A percentile compares a stretch with the other conserved stretches of the same genome.
These are phyloP conservation scores for Gasterosteus nipponicus DNA, from an alignment of 2,113 vertebrate genomes.

Conservation along the genomic window DNA sequence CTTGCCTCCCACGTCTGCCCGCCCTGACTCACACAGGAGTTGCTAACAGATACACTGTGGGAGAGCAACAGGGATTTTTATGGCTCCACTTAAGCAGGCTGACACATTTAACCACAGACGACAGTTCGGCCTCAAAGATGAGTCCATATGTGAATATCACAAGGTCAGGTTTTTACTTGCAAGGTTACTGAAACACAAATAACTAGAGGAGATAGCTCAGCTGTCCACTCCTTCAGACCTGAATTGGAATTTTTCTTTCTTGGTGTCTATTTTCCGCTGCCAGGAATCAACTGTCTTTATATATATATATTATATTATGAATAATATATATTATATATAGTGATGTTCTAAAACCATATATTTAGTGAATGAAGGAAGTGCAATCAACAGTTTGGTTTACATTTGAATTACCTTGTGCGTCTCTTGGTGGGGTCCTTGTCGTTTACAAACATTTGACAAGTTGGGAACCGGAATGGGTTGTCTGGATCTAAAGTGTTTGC, in stretches of 20 bases:
- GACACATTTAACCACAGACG: conserved; percentile 39
- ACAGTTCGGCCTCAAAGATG: conserved; percentile 18
- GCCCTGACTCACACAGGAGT: conserved; percentile 68
- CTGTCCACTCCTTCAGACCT: not conserved
- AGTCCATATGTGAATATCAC: conserved; percentile 48
- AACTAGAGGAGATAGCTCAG: not conserved
- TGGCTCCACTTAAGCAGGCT: conserved; percentile 39
- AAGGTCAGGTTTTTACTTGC: conserved; percentile 24
- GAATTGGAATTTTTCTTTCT: not conserved
- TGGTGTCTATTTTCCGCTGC: not conserved
- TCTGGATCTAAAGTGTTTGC: too few species aligned
- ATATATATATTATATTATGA: too few species aligned
- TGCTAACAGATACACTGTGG: conserved; percentile 66
- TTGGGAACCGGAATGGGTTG: too few species aligned
- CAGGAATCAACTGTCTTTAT: not conserved
- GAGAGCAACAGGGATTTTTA: conserved; percentile 46
- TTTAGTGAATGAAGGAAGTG: not conserved
- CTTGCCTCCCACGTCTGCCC: conserved; percentile 59
- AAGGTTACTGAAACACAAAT: conserved; percentile 22
- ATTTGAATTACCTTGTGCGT: not conserved
- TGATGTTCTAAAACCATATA: not conserved
- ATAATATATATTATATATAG: not conserved
- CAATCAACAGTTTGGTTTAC: not conserved
- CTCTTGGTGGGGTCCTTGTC: too few species aligned
- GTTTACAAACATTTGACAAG: too few species aligned